Base-by-base conservation (phyloP, 2,113 vertebrate species). In the Siphamia tubifer region DNA sequence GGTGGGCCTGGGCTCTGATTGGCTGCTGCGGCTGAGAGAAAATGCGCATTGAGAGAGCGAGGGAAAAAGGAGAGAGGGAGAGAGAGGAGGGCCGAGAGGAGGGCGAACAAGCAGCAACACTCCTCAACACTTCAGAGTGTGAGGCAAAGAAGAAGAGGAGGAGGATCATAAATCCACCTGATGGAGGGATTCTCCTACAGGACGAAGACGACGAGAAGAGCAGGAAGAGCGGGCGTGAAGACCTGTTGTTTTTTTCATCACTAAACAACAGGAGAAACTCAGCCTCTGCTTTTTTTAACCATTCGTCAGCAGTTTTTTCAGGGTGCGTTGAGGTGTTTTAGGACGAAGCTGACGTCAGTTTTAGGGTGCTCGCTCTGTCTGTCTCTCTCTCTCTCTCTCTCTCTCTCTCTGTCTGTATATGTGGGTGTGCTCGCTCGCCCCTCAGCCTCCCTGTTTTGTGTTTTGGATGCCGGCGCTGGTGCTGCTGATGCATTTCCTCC, bases 41-140 rank as follows among this genome's bases (percentile, higher is more conserved):
- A 84, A 88, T 87, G 87, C 87, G 87, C 87, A 90, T 85, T 83
- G 82, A 77, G 83, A 82, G 82, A 84, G 83, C 8, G 44, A 71
- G 60, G 55, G 63, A 78, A 44, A 28, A 25, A 54, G 43, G 73
- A 64, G 65, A 51, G 56, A 27, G 48, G 19, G 68, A 61, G 53
- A 58, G 42, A 16, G 56, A 39, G 24, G 19, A n/a, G 13, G 36
- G 62, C 15, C 31, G 19, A 32, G 17, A 24, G 52, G 51, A 27
- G 58, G 58, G 42, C 25, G 74, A 56, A 69, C 4, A 66, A 58
- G 86, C 38, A 35, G 87, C 36, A 36, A 35, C 49, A 20, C 53
- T 65, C 71, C 23, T 64, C 45, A 67, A 69, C 73, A 78, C 55
- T 63, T 75, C 49, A 56, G 63, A 48, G 32, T 53, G 31, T 71